Base-by-base conservation (phyloP, 2,797 vertebrate species). In the Coluber constrictor region DNA sequence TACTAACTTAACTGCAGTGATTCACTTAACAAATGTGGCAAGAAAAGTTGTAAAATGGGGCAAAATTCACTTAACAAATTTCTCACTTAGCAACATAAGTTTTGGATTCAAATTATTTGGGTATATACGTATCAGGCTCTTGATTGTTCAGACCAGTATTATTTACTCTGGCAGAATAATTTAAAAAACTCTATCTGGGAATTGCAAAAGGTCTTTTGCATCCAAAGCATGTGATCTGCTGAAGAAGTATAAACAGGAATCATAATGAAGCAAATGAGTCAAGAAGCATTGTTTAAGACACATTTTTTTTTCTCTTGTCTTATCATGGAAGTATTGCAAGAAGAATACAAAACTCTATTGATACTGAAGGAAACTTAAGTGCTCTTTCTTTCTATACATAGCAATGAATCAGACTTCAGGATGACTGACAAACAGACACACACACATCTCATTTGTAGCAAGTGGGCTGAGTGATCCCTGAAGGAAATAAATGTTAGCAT, bases 401-500 rank as follows among this genome's bases (percentile, higher is more conserved):
- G 47, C 56, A 92, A 89, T 96, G 96, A 96, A 94, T 97, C 93
- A 95, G 94, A 63, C 89, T 89, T 90, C 79, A 92, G 57, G 94
- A 96, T 93, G 96, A 96, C 83, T 94, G 92, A 91, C 90, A 86
- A 74, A 74, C n/a, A 16, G 92, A 74, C 10, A 23, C 94, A 93
- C 59, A 95, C 95, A 95, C 94, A 79, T 95, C 96, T 95, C 94
- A 94, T 94, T 96, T 96, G 95, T 96, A 95, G 92, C 92, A 87
- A 95, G 86, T 86, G 97, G 95, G 97, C 96, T 96, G 96, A 86
- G 92, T 94, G 96, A 97, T 97, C 98, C 97, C 96, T 97, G 93
- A 96, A 98, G 98, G 98, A 99, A 99, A 98, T 98, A 98, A 97
- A 98, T 83, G 96, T 95, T 95, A 92, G 97, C 97, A 97, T 98